Conservation (phyloP, 1,140 invertebrate genomes). For the Bombus sylvicola region DNA sequence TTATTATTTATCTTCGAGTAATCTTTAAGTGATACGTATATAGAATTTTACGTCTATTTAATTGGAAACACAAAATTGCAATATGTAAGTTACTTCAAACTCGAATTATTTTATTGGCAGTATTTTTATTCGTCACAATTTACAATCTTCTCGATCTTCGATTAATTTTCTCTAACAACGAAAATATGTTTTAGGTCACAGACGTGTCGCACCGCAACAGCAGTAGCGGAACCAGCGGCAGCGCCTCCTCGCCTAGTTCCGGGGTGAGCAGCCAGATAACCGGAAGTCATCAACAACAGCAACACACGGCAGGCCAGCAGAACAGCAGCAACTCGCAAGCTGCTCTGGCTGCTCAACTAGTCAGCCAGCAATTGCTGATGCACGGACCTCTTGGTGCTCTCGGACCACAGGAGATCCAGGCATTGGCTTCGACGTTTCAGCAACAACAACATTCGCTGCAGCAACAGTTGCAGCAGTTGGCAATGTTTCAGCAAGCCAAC, state of each 20-base stretch:
- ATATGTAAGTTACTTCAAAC: background rate
- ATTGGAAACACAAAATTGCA: no score
- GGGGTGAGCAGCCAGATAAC: conserved; percentile 83
- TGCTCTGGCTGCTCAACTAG: conserved; percentile 86
- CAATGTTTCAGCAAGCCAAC: conserved; percentile 86
- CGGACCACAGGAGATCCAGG: conserved; percentile 85
- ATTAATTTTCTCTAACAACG: background rate
- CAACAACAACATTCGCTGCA: conserved; percentile 86
- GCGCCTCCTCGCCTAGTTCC: conserved; percentile 84
- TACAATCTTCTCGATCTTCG: background rate
- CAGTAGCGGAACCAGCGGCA: conserved; percentile 81
- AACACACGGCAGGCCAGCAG: conserved; percentile 66
- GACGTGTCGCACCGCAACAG: conserved; percentile 83
- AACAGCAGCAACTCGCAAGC: conserved; percentile 83
- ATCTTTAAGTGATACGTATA: background rate
- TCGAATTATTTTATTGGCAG: no score
- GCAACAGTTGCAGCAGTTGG: conserved; percentile 88
- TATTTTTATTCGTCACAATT: background rate
- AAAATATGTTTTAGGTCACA: conserved; percentile 76
- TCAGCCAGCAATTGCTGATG: conserved; percentile 86
- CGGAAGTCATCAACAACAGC: conserved; percentile 72
- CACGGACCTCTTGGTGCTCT: conserved; percentile 81
- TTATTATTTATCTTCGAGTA: background rate
- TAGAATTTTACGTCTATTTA: no score
- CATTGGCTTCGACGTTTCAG: conserved; percentile 86